Evolutionary conservation across 2,113 vertebrate species (phyloP), one percentile per base, ranked within the genome.

Genomic region (Anoplopoma fimbria): DNA sequence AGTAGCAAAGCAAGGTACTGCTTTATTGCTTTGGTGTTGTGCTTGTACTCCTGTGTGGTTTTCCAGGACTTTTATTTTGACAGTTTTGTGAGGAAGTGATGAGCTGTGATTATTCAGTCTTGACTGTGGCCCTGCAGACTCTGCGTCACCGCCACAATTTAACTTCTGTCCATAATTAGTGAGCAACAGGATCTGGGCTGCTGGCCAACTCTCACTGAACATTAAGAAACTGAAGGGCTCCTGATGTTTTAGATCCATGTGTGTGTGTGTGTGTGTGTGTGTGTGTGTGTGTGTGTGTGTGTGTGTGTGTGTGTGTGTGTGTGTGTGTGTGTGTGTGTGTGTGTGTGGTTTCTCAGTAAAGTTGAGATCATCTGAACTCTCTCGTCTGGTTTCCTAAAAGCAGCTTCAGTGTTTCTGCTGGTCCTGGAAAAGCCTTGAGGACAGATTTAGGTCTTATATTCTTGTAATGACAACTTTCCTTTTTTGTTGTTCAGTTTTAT

Each of bases 111-210:
- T 60, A 12, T 14, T 21, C 21, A 0, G 34, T 10, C 25, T 74
- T 40, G 51, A 75, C 83, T 4, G 55, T 4, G 70, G 25, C 19
- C 23, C 60, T 57, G 77, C 13, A 73, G 82, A 79, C 76, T 83
- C 74, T 64, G 71, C 81, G 58, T 88, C 86, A 90, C 40, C 1
- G 47, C 84, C 27, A 40, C 82, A 86, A 69, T 86, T 89, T 78
- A 78, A 89, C 87, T 85, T 86, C 86, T 75, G 83, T 78, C 81
- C 84, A 60, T 89, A 89, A 91, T 91, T 88, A 89, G 77, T 76
- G 83, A 87, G 83, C 79, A 89, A 88, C 77, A 67, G 71, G 81
- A 84, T 77, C 86, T 29, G 34, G 83, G 81, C 77, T 60, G 10
- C 14, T 14, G 64, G 75, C 80, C 79, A 87, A 31, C 36, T 78